These are phyloP conservation scores for Nerophis lumbriciformis DNA, from an alignment of 2,113 vertebrate species.

Conservation along the genomic window DNA sequence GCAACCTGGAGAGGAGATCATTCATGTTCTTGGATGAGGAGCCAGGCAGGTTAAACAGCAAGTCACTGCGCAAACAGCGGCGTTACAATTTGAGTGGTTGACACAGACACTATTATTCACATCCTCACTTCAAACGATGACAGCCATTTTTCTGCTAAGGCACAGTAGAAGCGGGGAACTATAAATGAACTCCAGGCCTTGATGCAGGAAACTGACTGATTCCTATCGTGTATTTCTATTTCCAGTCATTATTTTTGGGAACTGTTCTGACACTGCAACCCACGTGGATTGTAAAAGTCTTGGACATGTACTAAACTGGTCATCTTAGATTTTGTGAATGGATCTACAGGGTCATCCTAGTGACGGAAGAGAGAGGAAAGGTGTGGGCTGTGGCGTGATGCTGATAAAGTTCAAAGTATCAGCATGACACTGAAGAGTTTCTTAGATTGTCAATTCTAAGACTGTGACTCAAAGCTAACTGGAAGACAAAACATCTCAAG, in stretches of 20 bases:
- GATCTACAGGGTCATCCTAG: slow-evolving; percentile 1
- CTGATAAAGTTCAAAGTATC: slow-evolving; percentile 28
- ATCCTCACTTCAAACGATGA: slow-evolving; percentile 60
- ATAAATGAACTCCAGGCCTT: slow-evolving; percentile 19
- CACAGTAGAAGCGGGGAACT: slow-evolving; percentile 24
- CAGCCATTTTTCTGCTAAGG: slow-evolving; percentile 22
- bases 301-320: slow-evolving; percentile 8
- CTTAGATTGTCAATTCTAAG: slow-evolving; percentile 25
- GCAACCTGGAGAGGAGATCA: slow-evolving; percentile 69
- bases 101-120: slow-evolving; percentile 50
- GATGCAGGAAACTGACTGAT: slow-evolving; percentile 61
- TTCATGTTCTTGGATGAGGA: slow-evolving; percentile 71
- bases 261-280: slow-evolving; percentile 42
- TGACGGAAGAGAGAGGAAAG: slow-evolving; percentile 16
- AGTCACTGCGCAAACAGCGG: slow-evolving; percentile 33
- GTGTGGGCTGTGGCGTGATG: background rate
- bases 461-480: slow-evolving; percentile 46
- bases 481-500: slow-evolving; percentile 47
- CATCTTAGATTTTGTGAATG: background rate
- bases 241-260: slow-evolving; percentile 59
- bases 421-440: slow-evolving; percentile 30
- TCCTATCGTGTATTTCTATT: slow-evolving; percentile 64
- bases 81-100: slow-evolving; percentile 26
- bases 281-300: background rate
- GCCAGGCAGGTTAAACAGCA: slow-evolving; percentile 57